Evolutionary conservation across 2,113 vertebrate genomes (phyloP).

Genomic region (Nyctereutes procyonoides): DNA sequence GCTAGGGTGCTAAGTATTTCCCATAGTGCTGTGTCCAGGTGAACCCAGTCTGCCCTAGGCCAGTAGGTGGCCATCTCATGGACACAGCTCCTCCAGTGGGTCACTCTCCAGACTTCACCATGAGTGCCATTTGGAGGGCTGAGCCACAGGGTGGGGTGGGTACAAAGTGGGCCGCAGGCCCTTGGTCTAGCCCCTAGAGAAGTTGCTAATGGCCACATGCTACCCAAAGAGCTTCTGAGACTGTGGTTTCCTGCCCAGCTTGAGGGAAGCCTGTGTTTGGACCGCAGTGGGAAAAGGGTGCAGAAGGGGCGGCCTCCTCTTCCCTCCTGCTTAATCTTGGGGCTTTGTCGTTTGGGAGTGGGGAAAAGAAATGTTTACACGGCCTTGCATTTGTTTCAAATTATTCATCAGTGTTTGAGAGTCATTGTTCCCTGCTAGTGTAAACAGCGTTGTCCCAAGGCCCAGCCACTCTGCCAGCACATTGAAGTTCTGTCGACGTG

Average conservation of each 20-base stretch:
- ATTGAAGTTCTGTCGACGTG: neutral
- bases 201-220: neutral
- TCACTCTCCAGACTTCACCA: neutral
- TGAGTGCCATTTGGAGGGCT: neutral
- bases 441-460: slow-evolving; percentile 74
- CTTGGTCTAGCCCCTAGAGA: neutral
- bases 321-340: slow-evolving; percentile 56
- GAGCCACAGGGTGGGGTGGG: neutral
- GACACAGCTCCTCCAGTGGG: neutral
- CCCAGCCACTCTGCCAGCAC: slow-evolving; percentile 27
- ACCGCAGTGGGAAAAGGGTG: neutral
- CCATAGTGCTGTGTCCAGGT: neutral
- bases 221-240: too few relatives aligned
- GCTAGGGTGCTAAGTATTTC: neutral
- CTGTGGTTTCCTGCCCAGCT: neutral
- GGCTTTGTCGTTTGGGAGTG: slow-evolving; percentile 66
- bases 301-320: slow-evolving; percentile 24
- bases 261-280: neutral
- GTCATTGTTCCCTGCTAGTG: slow-evolving; percentile 65
- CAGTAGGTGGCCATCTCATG: fast-evolving
- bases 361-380: slow-evolving; percentile 75
- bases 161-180: neutral
- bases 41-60: neutral
- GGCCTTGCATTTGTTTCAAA: slow-evolving; percentile 77
- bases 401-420: slow-evolving; percentile 79